These are phyloP conservation scores for Ginglymostoma cirratum DNA, from an alignment of 2,113 vertebrate genomes.

Conservation along the genomic window DNA sequence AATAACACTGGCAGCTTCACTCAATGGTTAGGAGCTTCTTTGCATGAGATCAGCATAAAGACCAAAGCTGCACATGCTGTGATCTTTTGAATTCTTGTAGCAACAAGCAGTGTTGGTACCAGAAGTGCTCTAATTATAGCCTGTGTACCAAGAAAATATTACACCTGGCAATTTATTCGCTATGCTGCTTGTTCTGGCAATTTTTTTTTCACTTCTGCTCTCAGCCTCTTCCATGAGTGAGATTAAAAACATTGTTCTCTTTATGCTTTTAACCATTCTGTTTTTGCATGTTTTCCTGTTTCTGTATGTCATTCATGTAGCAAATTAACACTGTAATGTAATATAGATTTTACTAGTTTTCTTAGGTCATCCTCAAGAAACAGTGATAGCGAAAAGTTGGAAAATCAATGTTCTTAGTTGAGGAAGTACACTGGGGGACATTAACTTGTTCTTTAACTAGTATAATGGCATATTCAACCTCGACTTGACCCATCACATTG, in stretches of 20 bases:
- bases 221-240: not conserved
- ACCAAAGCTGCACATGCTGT: not conserved
- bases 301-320: not conserved
- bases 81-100: not conserved
- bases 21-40: not conserved
- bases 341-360: not conserved
- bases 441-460: not conserved
- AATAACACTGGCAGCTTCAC: not conserved
- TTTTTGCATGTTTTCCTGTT: not conserved
- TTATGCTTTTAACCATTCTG: not conserved
- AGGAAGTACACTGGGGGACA: not conserved
- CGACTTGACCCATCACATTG: not conserved
- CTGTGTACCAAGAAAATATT: not conserved
- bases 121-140: not conserved
- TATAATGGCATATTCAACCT: not conserved
- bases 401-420: not conserved
- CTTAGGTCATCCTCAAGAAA: not conserved
- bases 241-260: not conserved
- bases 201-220: not conserved
- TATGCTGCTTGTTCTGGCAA: not conserved
- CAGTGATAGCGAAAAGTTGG: not conserved
- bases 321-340: not conserved
- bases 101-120: not conserved
- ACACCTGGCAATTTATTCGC: not conserved
- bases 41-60: not conserved